Conservation (phyloP, 2,797 vertebrate genomes). For the Cyclopterus lumpus region DNA sequence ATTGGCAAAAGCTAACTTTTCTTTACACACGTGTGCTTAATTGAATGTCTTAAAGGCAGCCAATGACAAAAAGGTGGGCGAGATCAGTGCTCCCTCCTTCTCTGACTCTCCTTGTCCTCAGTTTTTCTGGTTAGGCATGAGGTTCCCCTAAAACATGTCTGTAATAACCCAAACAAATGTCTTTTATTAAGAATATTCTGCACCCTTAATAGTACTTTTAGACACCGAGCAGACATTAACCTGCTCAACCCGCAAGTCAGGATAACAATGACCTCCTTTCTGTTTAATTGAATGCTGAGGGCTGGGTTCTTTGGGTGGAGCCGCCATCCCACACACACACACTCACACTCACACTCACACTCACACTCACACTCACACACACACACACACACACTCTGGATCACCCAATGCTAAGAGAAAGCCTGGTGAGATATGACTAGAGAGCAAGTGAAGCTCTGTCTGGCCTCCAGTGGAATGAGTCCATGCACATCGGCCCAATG, state of each 20-base stretch:
- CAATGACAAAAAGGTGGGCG: background rate
- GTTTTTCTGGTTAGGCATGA: background rate
- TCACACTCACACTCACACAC: too few species aligned
- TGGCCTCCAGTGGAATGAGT: slow-evolving; percentile 10
- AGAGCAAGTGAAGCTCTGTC: background rate
- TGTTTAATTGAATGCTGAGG: slow-evolving; percentile 19
- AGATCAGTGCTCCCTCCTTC: background rate
- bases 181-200: background rate
- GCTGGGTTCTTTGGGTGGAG: slow-evolving; percentile 29
- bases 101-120: background rate
- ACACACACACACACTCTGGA: background rate
- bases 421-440: slow-evolving; percentile 5
- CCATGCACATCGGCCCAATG: background rate
- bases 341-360: background rate
- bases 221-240: background rate
- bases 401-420: slow-evolving; percentile 8
- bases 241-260: background rate
- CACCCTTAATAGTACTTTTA: background rate
- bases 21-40: background rate
- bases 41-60: background rate
- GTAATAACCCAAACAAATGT: background rate
- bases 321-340: slow-evolving; percentile 26
- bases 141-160: background rate
- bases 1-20: slow-evolving; percentile 3
- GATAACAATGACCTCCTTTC: background rate